phyloP scores from a whole-genome alignment of 2,113 vertebrate species.

The Ondatra zibethicus region DNA sequence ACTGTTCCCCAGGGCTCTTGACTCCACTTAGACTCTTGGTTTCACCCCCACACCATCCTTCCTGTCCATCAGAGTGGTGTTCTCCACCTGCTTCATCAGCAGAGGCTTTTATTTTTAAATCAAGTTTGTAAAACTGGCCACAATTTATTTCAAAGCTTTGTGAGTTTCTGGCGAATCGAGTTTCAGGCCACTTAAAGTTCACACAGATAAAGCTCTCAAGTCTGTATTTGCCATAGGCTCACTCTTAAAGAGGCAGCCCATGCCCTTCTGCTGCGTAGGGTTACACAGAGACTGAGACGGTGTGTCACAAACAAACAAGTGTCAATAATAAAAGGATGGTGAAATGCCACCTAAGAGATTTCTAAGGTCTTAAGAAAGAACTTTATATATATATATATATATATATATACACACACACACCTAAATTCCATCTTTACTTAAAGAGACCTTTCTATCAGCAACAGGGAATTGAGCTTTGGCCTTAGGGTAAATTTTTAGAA shows the following conservation, averaged over 20 bases:
- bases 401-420: neutral
- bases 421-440: neutral
- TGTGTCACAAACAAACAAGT: neutral
- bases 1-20: neutral
- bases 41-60: neutral
- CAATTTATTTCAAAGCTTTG: neutral
- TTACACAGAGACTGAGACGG: neutral
- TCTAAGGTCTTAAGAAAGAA: neutral
- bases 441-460: neutral
- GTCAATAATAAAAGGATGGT: neutral
- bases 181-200: neutral
- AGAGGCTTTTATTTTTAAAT: neutral
- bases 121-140: neutral
- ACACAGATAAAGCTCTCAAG: neutral
- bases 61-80: neutral
- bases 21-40: neutral
- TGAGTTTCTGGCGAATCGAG: neutral
- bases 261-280: too few species aligned
- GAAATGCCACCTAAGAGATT: neutral
- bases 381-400: neutral
- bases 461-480: neutral
- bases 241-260: neutral
- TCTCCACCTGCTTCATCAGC: neutral
- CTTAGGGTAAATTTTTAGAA: neutral
- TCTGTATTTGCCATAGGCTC: neutral